Base-by-base conservation (phyloP, 2,113 vertebrate species). In the Nannospalax galili region DNA sequence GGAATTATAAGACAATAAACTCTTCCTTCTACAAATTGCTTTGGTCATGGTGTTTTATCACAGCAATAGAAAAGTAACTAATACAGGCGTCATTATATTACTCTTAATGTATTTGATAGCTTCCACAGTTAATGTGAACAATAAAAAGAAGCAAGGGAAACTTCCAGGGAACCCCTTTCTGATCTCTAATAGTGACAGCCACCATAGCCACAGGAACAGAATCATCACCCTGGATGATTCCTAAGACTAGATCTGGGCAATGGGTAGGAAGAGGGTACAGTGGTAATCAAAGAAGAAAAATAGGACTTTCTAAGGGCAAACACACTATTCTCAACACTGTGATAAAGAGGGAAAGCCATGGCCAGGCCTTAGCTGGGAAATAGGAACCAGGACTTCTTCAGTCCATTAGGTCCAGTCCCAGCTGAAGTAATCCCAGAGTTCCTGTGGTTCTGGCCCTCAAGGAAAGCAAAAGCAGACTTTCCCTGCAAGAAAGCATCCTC, bases 321-420 rank as follows among this genome's bases (percentile, higher is more conserved):
- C 4, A 8, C 17, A n/a, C n/a, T 26, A 1, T 12, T 4, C 1
- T n/a, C 20, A 30, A 0, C 4, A 2, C 14, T 67, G 45, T 1
- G 58, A 3, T 65, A 28, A 75, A 42, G 89, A 60, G 32, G n/a
- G 30, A 28, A 45, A 64, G 14, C 37, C 11, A 17, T 24, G 17
- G 10, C 22, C 24, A 73, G n/a, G 32, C 16, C 45, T 64, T 3
- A 14, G 5, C 14, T 74, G 56, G 37, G 32, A 30, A 78, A 12
- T n/a, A 11, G 42, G 74, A 42, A 48, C 32, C 37, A 24, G 70
- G 69, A 72, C 8, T 60, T 85, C 11, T 60, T 7, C 3, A 35
- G n/a, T 62, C 70, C 4, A 14, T 2, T n/a, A 56, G 45, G 16
- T 91, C 48, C 11, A 40, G 40, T n/a, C 26, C 24, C 48, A 79